A percentile compares a stretch with the other conserved stretches of the same genome.
These are phyloP conservation scores for Xiphias gladius DNA, from an alignment of 2,113 vertebrate genomes.

Conservation along the genomic window DNA sequence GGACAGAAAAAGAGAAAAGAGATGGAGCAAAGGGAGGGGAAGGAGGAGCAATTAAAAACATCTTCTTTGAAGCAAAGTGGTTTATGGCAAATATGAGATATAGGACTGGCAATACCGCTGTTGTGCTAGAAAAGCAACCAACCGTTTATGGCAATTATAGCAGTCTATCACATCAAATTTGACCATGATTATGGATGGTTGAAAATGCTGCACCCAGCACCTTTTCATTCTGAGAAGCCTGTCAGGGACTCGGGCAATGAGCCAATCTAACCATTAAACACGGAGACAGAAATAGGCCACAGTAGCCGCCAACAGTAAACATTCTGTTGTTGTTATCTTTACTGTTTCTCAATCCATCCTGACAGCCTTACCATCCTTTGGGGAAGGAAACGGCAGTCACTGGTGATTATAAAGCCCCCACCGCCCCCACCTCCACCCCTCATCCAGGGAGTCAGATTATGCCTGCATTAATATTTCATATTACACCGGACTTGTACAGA, in stretches of 20 bases:
- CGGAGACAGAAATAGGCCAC: slow-evolving; percentile 79
- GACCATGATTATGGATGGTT: slow-evolving; percentile 63
- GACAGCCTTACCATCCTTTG: slow-evolving; percentile 81
- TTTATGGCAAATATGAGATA: slow-evolving; percentile 17
- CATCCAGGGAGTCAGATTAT: slow-evolving; percentile 82
- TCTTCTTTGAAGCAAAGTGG: background rate
- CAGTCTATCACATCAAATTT: slow-evolving; percentile 68
- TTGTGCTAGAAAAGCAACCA: slow-evolving; percentile 33
- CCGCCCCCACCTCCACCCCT: slow-evolving; percentile 47
- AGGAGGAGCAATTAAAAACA: slow-evolving; percentile 1
- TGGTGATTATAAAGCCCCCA: slow-evolving; percentile 78
- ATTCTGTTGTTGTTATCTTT: slow-evolving; percentile 79
- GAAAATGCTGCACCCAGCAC: slow-evolving; percentile 61
- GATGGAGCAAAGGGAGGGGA: background rate
- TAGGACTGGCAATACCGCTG: slow-evolving; percentile 8
- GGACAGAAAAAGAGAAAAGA: background rate
- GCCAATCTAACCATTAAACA: slow-evolving; percentile 75
- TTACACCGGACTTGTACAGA: slow-evolving; percentile 76
- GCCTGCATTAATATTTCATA: slow-evolving; percentile 86
- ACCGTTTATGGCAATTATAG: slow-evolving; percentile 62
- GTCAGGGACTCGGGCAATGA: slow-evolving; percentile 59
- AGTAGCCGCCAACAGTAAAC: slow-evolving; percentile 70
- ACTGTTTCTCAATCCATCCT: slow-evolving; percentile 79
- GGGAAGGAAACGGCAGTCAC: slow-evolving; percentile 81
- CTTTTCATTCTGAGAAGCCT: slow-evolving; percentile 60